These are phyloP conservation scores for Capromys pilorides DNA, from an alignment of 2,797 vertebrate species.

Conservation along the genomic window DNA sequence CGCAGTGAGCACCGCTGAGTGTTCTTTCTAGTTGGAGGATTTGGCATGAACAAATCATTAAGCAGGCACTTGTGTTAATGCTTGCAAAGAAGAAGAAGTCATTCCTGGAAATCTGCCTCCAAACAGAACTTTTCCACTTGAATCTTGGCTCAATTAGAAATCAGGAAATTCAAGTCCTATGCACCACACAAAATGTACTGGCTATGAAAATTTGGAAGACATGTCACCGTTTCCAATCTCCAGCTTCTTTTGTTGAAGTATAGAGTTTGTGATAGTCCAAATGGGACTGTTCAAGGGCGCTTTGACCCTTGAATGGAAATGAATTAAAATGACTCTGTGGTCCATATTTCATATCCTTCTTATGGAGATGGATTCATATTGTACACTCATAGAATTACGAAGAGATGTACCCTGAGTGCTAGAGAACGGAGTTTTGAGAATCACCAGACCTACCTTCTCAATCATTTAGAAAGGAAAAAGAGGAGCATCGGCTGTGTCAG, in stretches of 20 bases:
- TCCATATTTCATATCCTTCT: background rate
- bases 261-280: background rate
- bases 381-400: background rate
- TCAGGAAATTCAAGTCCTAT: background rate
- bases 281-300: background rate
- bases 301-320: constrained; percentile 43
- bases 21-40: background rate
- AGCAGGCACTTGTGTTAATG: constrained; percentile 42
- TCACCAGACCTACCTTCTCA: background rate
- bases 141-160: constrained; percentile 36
- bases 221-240: background rate
- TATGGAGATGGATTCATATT: background rate
- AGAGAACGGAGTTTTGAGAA: background rate
- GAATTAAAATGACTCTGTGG: background rate
- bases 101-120: constrained; percentile 32
- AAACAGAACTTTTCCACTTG: background rate
- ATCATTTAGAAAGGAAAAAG: background rate
- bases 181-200: background rate
- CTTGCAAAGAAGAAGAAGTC: constrained; percentile 46
- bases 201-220: constrained; percentile 6
- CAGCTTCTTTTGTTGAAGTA: background rate
- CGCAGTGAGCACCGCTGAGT: background rate
- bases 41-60: constrained; percentile 65
- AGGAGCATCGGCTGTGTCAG: background rate
- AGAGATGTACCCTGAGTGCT: background rate